Evolutionary conservation across 1,140 invertebrate species (phyloP), one percentile per base, ranked within the genome.

Genomic region (Zaprionus gabonicus): DNA sequence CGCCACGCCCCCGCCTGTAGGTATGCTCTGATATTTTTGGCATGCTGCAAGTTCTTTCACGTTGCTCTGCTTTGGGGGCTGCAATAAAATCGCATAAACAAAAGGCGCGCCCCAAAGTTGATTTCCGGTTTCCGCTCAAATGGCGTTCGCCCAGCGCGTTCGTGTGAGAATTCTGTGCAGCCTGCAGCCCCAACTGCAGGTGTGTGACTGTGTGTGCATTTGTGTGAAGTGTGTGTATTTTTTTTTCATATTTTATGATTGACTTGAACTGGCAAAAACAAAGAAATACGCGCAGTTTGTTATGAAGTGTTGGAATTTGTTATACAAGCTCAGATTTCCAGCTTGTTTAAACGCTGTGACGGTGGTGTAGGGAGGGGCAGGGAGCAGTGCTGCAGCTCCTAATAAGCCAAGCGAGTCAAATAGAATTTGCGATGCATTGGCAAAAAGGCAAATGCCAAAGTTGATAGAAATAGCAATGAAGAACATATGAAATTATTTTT

Each of bases 111-210:
- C 85, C 85, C 76, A 82, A 90, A 90, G 85, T 90, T 90, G 85
- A 90, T 85, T 90, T 90, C 85, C 85, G 82, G 85, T 85, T 90
- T 90, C 85, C 85, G 85, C 85, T 85, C 79, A 90, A 90, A 90
- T 90, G 86, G 84, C 74, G 69, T 62, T 70, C 69, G 31, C 53
- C 41, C 60, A 70, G 75, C 65, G 28, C 72, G 65, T 81, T 85
- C 69, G 84, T 90, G 84, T 84, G 81, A 88, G 84, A 81, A 81
- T 90, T 90, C 62, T 80, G 85, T 76, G 78, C 67, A 78, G 82
- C 81, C 85, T 81, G 84, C 77, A 88, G 80, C 81, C 77, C 78
- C 76, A 84, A n/a, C 79, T 81, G 81, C 65, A 72, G 77, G 77
- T 88, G 64, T 83, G 4, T 49, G 20, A 36, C 56, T 28, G 34